Evolutionary conservation across 2,888 invertebrate genomes (phyloP).

Genomic region (Cheilosia urbana): DNA sequence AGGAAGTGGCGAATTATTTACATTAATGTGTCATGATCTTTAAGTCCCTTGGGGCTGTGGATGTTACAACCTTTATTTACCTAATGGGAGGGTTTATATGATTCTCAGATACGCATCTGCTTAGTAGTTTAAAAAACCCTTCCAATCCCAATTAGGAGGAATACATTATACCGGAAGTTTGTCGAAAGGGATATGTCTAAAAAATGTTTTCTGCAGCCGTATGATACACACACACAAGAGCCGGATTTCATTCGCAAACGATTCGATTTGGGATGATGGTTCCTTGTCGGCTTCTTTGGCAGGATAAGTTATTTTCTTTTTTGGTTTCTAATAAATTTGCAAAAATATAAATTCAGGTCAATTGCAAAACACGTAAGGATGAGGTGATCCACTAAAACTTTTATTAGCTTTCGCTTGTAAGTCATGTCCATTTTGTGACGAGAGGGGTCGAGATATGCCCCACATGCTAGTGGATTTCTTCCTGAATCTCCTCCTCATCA

Average conservation of each 20-base stretch:
- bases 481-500: constrained; percentile 81
- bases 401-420: background rate
- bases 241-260: background rate
- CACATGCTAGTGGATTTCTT: constrained; percentile 77
- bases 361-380: no score
- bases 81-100: background rate
- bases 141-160: constrained; percentile 1
- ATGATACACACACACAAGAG: background rate
- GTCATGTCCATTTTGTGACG: no score
- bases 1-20: constrained; percentile 14
- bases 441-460: no score
- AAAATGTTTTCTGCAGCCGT: background rate
- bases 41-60: constrained; percentile 7
- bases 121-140: constrained; percentile 22
- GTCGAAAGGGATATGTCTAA: background rate
- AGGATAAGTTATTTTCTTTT: background rate
- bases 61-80: constrained; percentile 7
- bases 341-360: no score
- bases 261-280: background rate
- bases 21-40: constrained; percentile 30
- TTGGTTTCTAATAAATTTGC: no score
- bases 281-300: background rate
- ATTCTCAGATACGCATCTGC: background rate
- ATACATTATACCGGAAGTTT: constrained; percentile 13
- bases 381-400: background rate